Evolutionary conservation across 2,113 vertebrate genomes (phyloP), one percentile per base, ranked within the genome.

Genomic region (Cottus gobio): DNA sequence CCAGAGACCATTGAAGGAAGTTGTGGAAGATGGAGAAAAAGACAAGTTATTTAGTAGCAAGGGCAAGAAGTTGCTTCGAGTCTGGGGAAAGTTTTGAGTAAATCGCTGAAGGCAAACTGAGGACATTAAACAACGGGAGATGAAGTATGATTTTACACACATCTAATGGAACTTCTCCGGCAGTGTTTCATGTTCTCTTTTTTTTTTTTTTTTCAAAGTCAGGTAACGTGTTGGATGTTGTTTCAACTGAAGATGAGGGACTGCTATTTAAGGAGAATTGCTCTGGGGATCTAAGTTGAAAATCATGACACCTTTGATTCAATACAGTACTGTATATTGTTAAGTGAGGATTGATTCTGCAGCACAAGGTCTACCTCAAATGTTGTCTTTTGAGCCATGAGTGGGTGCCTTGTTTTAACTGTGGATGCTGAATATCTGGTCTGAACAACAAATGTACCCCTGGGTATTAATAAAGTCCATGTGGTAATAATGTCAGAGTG

Each of bases 91-190:
- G 70, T 89, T 86, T 82, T 5, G 22, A 42, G 69, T 52, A 13
- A 71, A 71, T 44, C 1, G 67, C 89, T 63, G 54, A 4, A 37
- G 87, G 79, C 75, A 82, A 84, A 84, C 50, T 6, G 56, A 80
- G 57, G 48, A 71, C 77, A 79, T 87, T 73, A 83, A 86, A 77
- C 24, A 60, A 37, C 7, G 3, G 69, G 69, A 83, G 75, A 85
- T 80, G n/a, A 79, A 87, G 42, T 60, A 67, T 44, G 61, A 80
- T 69, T 75, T 77, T 74, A 64, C 44, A 61, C 50, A 65, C 44
- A 54, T 68, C 77, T 67, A 72, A 81, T 83, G 69, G 39, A 79
- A 68, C 57, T 75, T 87, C 80, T 82, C 67, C 67, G 60, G 57
- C 28, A 36, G 73, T 48, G 64, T 39, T 70, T 67, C 62, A 34